Percentiles rank a stretch among this genome's conserved stretches.
phyloP scores from a whole-genome alignment of 2,113 vertebrate genomes.

The Tenrec ecaudatus region DNA sequence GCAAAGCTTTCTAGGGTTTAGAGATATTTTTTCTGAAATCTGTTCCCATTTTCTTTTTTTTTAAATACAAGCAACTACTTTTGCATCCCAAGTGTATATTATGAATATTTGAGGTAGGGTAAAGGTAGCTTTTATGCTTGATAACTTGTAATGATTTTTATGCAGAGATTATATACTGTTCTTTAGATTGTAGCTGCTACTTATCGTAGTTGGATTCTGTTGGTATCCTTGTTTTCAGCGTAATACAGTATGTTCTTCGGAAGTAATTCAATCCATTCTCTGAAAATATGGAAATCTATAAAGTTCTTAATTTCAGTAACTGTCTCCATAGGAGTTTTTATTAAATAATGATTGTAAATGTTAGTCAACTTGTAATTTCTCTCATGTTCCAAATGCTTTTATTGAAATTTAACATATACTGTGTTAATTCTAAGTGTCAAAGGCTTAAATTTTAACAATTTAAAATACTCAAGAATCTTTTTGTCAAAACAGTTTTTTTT shows the following conservation, averaged over 20 bases:
- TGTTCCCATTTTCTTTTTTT: not conserved
- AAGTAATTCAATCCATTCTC: too few species aligned
- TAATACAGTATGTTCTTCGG: too few species aligned
- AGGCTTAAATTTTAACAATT: constrained; percentile 55
- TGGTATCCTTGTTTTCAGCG: constrained; percentile 7
- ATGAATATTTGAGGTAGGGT: constrained; percentile 70
- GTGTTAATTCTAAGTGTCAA: constrained; percentile 34
- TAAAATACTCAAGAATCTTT: not conserved
- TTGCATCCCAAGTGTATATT: constrained; percentile 60
- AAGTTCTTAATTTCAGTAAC: constrained; percentile 21
- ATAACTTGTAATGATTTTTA: constrained; percentile 10
- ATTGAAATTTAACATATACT: not conserved
- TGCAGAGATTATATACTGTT: not conserved
- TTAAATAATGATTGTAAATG: not conserved
- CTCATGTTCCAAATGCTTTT: constrained; percentile 47
- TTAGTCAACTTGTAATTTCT: constrained; percentile 16
- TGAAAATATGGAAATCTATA: not conserved
- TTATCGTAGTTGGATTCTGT: constrained; percentile 27
- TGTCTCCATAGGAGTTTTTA: not conserved
- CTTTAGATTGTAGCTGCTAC: constrained; percentile 13
- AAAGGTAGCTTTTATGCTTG: constrained; percentile 3
- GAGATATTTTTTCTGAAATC: constrained; percentile 47
- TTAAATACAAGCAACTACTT: constrained; percentile 31
- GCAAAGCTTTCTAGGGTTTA: not conserved
- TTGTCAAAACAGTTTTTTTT: constrained; percentile 36